phyloP scores from a whole-genome alignment of 2,797 vertebrate genomes.

The Petrocephalus schoutedeni region DNA sequence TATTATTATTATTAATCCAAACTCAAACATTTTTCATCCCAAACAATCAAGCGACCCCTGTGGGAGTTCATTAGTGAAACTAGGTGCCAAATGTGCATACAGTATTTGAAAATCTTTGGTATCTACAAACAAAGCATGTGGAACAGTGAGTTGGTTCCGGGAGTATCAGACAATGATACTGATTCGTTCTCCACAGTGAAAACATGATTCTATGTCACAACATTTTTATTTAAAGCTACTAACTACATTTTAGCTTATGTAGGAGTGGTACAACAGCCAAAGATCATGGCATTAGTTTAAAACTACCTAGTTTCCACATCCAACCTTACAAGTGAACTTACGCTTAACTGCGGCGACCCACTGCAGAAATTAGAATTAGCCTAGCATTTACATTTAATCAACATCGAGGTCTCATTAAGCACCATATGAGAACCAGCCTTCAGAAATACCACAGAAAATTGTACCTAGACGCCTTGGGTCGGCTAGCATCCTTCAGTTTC shows the following conservation, averaged over 20 bases:
- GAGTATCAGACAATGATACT: background rate
- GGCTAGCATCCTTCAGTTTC: conserved; percentile 44
- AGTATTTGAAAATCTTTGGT: background rate
- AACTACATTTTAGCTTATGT: background rate
- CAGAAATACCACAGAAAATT: conserved; percentile 16
- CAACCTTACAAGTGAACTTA: background rate
- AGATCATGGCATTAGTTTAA: background rate
- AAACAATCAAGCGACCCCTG: background rate
- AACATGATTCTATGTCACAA: background rate
- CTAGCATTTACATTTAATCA: background rate
- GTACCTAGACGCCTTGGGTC: conserved; percentile 46
- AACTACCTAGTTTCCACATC: background rate
- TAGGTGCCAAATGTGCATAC: background rate
- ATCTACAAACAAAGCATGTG: background rate
- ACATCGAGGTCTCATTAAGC: background rate
- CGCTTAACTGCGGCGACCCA: background rate
- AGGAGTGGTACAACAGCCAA: background rate
- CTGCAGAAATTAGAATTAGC: background rate
- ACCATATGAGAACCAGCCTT: background rate
- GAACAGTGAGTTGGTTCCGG: background rate
- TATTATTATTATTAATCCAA: too few species aligned
- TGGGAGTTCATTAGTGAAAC: background rate
- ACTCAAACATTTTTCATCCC: background rate
- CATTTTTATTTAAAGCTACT: background rate
- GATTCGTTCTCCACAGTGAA: background rate